A percentile compares a stretch with the other conserved stretches of the same genome.
phyloP scores from a whole-genome alignment of 2,113 vertebrate genomes.

The Entelurus aequoreus region DNA sequence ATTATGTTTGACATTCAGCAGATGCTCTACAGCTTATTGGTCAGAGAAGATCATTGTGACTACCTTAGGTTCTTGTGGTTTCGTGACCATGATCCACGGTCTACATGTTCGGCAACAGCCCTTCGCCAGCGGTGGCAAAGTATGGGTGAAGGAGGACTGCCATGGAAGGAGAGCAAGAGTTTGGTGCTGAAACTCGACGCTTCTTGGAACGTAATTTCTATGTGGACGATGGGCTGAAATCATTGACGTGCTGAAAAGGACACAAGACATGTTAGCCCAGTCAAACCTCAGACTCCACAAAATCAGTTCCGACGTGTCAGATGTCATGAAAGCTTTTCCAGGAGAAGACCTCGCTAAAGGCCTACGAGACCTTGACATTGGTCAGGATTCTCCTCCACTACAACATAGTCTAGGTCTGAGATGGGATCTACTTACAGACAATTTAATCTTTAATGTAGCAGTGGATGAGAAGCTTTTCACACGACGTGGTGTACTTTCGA shows the following conservation, averaged over 20 bases:
- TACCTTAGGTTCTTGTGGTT: neutral
- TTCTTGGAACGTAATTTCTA: neutral
- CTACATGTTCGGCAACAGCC: neutral
- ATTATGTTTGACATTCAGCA: neutral
- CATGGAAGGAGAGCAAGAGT: neutral
- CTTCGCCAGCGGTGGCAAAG: neutral
- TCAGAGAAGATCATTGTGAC: neutral
- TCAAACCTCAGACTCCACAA: neutral
- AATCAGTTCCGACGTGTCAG: neutral
- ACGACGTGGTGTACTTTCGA: too few relatives aligned
- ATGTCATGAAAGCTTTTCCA: neutral
- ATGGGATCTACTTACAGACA: too few relatives aligned
- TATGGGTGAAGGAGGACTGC: neutral
- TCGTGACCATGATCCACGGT: neutral
- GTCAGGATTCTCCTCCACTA: neutral
- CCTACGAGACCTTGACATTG: neutral
- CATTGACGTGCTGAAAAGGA: neutral
- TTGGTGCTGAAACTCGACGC: neutral
- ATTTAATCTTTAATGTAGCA: too few relatives aligned
- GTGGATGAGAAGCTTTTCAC: too few relatives aligned
- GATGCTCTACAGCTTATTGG: neutral
- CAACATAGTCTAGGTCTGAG: too few relatives aligned
- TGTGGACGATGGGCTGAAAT: neutral
- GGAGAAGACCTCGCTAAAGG: neutral
- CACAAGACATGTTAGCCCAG: neutral